phyloP scores from a whole-genome alignment of 2,888 invertebrate genomes.

The Nycteola revayana region DNA sequence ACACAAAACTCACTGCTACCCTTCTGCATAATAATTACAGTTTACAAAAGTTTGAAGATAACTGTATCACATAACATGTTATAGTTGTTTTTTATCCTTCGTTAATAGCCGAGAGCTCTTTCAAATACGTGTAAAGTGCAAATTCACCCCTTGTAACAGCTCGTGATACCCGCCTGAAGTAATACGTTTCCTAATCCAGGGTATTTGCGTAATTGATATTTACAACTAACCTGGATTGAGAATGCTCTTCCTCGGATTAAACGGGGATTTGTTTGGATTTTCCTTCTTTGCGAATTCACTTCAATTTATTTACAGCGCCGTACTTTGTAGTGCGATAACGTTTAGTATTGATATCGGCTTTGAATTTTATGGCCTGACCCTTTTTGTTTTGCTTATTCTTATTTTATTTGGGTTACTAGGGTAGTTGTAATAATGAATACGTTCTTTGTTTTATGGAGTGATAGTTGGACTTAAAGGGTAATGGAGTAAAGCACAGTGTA shows the following conservation, averaged over 20 bases:
- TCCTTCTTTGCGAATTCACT: conserved; percentile 64
- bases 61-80: too few relatives aligned
- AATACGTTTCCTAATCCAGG: conserved; percentile 57
- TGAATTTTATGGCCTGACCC: conserved; percentile 35
- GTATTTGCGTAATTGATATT: conserved; percentile 81
- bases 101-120: too few relatives aligned
- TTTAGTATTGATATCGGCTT: conserved; percentile 37
- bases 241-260: conserved; percentile 70
- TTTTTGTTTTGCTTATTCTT: conserved; percentile 10
- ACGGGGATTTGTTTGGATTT: conserved; percentile 72
- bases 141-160: conserved; percentile 41
- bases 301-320: conserved; percentile 67
- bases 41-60: too few relatives aligned
- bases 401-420: too few relatives aligned
- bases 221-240: conserved; percentile 78
- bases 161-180: conserved; percentile 35
- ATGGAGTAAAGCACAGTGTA: too few relatives aligned
- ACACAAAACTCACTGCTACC: too few relatives aligned
- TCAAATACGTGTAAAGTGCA: conserved; percentile 26
- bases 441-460: too few relatives aligned
- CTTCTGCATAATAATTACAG: too few relatives aligned
- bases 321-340: conserved; percentile 42
- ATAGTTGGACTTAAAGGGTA: too few relatives aligned
- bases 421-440: too few relatives aligned
- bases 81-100: too few relatives aligned